phyloP scores from a whole-genome alignment of 2,888 invertebrate species.

The Watsonalla cultraria region DNA sequence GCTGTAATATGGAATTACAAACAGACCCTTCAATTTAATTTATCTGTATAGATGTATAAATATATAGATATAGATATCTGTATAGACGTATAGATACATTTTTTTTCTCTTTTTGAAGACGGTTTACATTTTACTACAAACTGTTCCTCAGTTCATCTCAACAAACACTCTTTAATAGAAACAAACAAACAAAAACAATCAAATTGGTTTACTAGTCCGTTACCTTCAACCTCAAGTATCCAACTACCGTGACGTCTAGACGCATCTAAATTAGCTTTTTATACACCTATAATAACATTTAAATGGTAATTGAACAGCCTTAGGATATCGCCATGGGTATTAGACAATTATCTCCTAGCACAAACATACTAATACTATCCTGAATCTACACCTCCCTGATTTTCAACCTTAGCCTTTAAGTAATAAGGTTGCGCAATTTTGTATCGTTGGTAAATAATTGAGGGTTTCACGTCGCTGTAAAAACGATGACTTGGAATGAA shows the following conservation, averaged over 20 bases:
- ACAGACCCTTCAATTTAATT: too few species aligned
- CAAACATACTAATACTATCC: slow-evolving; percentile 15
- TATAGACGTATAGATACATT: too few species aligned
- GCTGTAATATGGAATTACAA: too few species aligned
- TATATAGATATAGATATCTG: too few species aligned
- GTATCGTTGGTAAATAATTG: slow-evolving; percentile 7
- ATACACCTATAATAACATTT: slow-evolving; percentile 59
- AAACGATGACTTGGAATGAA: slow-evolving; percentile 50
- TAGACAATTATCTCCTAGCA: slow-evolving; percentile 52
- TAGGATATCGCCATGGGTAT: slow-evolving; percentile 50
- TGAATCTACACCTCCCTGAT: slow-evolving; percentile 1
- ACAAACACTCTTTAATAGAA: neutral
- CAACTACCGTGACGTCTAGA: slow-evolving; percentile 60
- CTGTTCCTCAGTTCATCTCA: slow-evolving; percentile 17
- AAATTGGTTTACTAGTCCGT: slow-evolving; percentile 12
- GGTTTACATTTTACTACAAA: too few species aligned
- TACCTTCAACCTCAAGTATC: slow-evolving; percentile 27
- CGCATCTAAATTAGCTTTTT: slow-evolving; percentile 59
- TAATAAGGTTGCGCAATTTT: neutral
- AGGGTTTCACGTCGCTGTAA: slow-evolving; percentile 30
- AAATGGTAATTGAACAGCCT: slow-evolving; percentile 63
- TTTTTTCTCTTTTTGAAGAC: too few species aligned
- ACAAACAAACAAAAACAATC: neutral
- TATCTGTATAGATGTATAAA: too few species aligned
- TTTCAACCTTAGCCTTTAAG: slow-evolving; percentile 5